Evolutionary conservation across 2,113 vertebrate genomes (phyloP), one percentile per base, ranked within the genome.

Genomic region (Oncorhynchus nerka): DNA sequence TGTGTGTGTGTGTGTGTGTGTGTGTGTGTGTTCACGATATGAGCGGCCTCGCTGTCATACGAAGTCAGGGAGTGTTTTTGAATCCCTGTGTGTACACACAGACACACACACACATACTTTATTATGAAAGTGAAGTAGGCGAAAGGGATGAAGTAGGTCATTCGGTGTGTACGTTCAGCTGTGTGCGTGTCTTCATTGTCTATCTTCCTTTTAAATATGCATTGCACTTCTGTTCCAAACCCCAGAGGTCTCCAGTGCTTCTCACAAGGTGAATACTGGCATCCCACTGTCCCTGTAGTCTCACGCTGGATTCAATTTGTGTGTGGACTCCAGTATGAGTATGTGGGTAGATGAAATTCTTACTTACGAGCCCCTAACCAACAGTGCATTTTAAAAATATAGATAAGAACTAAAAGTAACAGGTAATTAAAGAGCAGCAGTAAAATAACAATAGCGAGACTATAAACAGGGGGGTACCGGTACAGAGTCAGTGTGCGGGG

Each of bases 241-340:
- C 76, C 74, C 81, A 89, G 3, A 86, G 80, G 86, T 67, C 79
- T 80, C 71, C 86, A 49, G 70, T 74, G 83, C 77, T 76, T 81
- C 65, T 84, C 73, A 84, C 45, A 84, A 90, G 88, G 86, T 88
- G 86, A 87, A 84, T 86, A 76, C 72, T 82, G 79, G 71, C 74
- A 55, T 88, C 57, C 73, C 22, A 12, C 55, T 82, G 64, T 68
- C 65, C 22, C 13, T 79, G 79, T 77, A 73, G 79, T 79, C 75
- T 79, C 76, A 62, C 20, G 69, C 49, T 51, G 49, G 15, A 51
- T 39, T 12, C 49, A 13, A 51, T 65, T 34, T 34, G 75, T 12
- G 59, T 34, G 72, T n/a, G 30, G 57, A 81, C 79, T 79, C 73
- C 71, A 77, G n/a, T 75, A 65, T 26, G 67, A 75, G 71, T 71